phyloP scores from a whole-genome alignment of 1,140 invertebrate genomes.

The Drosophila albomicans region DNA sequence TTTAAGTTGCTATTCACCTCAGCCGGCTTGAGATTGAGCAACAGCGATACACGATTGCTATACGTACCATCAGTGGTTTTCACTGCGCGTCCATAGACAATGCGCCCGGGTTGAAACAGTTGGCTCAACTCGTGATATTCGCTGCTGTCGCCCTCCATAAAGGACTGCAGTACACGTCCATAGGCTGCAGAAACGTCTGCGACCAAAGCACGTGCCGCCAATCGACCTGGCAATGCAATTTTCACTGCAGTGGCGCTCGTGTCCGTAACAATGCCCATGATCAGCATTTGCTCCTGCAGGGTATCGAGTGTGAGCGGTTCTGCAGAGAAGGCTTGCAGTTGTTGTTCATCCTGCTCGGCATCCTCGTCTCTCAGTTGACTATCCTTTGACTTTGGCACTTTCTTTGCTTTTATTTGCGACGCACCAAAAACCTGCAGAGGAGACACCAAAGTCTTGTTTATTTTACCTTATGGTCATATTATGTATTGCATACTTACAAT shows the following conservation, averaged over 20 bases:
- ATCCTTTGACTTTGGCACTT: constrained; percentile 59
- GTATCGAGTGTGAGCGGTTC: constrained; percentile 74
- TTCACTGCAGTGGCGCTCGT: constrained; percentile 55
- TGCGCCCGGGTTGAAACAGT: constrained; percentile 83
- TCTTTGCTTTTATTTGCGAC: constrained; percentile 73
- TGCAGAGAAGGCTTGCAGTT: constrained; percentile 71
- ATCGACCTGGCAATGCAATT: constrained; percentile 86
- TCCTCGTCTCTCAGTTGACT: constrained; percentile 11
- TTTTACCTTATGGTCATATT: background rate
- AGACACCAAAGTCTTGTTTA: background rate
- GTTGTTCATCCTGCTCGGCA: constrained; percentile 49
- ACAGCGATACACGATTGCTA: constrained; percentile 39
- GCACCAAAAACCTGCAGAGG: constrained; percentile 74
- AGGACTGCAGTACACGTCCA: constrained; percentile 79
- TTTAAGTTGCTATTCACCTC: constrained; percentile 71
- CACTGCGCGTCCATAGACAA: constrained; percentile 74
- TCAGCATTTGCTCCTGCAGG: constrained; percentile 78
- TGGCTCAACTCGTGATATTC: constrained; percentile 68
- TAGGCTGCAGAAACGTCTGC: constrained; percentile 86
- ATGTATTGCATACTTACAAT: constrained; percentile 53
- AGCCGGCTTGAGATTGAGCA: constrained; percentile 67
- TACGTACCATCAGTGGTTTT: constrained; percentile 57
- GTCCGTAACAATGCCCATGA: constrained; percentile 78
- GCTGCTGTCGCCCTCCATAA: constrained; percentile 65
- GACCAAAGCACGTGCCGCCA: constrained; percentile 84